Evolutionary conservation across 2,888 invertebrate species (phyloP).

Genomic region (Parascotia fuliginaria): DNA sequence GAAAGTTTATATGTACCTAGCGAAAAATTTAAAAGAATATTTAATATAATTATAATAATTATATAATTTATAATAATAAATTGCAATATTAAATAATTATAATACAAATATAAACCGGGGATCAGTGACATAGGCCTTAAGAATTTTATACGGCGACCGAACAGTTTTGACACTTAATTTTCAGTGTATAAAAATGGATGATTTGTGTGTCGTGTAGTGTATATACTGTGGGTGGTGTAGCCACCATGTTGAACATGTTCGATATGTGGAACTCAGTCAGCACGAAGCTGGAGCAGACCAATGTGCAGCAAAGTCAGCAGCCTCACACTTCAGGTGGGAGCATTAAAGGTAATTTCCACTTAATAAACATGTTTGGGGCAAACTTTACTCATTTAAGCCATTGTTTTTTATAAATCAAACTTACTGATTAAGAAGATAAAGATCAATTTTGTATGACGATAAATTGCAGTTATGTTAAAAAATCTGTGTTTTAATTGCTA

Average conservation of each 20-base stretch:
- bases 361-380: constrained; percentile 58
- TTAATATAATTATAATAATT: constrained; percentile 60
- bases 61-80: constrained; percentile 34
- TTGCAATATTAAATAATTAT: not conserved
- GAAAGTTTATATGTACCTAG: constrained; percentile 80
- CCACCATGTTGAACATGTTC: constrained; percentile 89
- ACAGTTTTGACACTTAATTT: constrained; percentile 68
- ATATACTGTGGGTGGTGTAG: constrained; percentile 48
- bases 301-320: constrained; percentile 88
- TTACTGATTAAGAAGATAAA: not conserved
- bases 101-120: constrained; percentile 67
- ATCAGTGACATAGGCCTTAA: constrained; percentile 81
- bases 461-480: not conserved
- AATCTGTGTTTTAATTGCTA: not conserved
- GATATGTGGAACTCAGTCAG: constrained; percentile 93
- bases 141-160: constrained; percentile 75
- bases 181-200: constrained; percentile 69
- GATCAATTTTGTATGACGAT: not conserved
- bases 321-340: constrained; percentile 93
- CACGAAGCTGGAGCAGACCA: constrained; percentile 90
- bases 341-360: constrained; percentile 90
- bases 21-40: constrained; percentile 48
- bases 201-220: constrained; percentile 45
- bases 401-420: too few species aligned
- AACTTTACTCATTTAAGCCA: too few species aligned